Base-by-base conservation (phyloP, 2,888 invertebrate genomes). In the Ornithoptera alexandrae region DNA sequence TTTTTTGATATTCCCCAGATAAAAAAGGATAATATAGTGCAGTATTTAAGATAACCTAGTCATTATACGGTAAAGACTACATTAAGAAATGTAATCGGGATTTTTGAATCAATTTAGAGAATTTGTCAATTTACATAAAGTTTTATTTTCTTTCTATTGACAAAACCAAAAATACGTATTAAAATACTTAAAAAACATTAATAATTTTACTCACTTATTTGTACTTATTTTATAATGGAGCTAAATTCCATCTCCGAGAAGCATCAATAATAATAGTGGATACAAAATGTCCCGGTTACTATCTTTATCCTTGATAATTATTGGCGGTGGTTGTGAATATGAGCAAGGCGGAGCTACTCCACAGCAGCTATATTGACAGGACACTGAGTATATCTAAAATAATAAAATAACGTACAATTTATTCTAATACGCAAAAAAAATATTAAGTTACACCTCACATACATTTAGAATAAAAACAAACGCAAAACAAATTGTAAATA, bases 261-360 rank as follows among this genome's bases (percentile, higher is more conserved):
- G 70, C 68, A 84, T 72, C n/a, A 84, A 60, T 18, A 85, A 69
- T 18, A 85, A 76, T 22, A 84, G 74, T 24, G 83, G 84, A 69
- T 79, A 81, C 18, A 81, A 72, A 20, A 81, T 74, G 68, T 85
- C 80, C 50, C 73, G 76, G 66, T 82, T 81, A 30, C 30, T 30
- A 61, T 73, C 75, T 36, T 76, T 75, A 65, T 77, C 74, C 30
- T 77, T 72, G 50, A 73, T 74, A 64, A 72, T 78, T 36, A 82
- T 76, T 15, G 83, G 81, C 58, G 76, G 79, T 50, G 78, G 79
- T 5, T 75, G 73, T 7, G 65, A 46, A 61, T 76, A 80, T 36
- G 73, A 72, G 4, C 74, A 71, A 20, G 74, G 74, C 53, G 69
- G 75, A 39, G 75, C 62, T 24, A 65, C 59, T 0, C 66, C 68